Evolutionary conservation across 2,888 invertebrate genomes (phyloP), one percentile per base, ranked within the genome.

Genomic region (Hermaeophaga mercurialis): DNA sequence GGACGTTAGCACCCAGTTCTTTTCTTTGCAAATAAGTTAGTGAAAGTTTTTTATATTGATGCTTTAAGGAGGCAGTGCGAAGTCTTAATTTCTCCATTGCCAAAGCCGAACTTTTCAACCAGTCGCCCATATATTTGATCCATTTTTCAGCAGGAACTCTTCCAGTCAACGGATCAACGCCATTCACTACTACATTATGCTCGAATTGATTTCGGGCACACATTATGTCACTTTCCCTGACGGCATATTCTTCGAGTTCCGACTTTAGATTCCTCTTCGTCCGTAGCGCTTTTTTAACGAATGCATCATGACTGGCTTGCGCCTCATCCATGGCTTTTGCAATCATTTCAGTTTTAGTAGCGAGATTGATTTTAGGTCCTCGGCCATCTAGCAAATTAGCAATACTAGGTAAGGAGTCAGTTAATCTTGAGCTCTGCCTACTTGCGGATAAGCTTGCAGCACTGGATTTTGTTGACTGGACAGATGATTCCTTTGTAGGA

Each of bases 61-160:
- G 77, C 68, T 81, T 84, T 0, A 82, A 65, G 1, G 84, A 84
- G 52, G 81, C 80, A 0, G 81, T 84, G 54, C 84, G 75, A 0
- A 87, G 74, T 38, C 86, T 75, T 0, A 85, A 68, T 66, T 85
- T 85, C 5, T 84, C 85, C 1, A 84, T 81, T 54, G 81, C 78
- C 2, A 79, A 79, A 61, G 84, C 82, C 0, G 80, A 75, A 3
- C 76, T 75, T 68, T 82, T 84, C 9, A 84, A 70, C 83, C 85
- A 85, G 58, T 85, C 84, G 0, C 81, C 82, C 80, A 86, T 81
- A 67, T 80, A 85, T 22, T 65, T 61, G 4, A 43, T 22, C 50
- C 50, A 52, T 62, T 82, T 82, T 70, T 87, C 86, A 0, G 84
- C 84, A 0, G 85, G 84, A 50, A 86, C 84, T 59, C 84, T 78